Conservation (phyloP, 2,797 vertebrate species). For the Meriones psammophilus region DNA sequence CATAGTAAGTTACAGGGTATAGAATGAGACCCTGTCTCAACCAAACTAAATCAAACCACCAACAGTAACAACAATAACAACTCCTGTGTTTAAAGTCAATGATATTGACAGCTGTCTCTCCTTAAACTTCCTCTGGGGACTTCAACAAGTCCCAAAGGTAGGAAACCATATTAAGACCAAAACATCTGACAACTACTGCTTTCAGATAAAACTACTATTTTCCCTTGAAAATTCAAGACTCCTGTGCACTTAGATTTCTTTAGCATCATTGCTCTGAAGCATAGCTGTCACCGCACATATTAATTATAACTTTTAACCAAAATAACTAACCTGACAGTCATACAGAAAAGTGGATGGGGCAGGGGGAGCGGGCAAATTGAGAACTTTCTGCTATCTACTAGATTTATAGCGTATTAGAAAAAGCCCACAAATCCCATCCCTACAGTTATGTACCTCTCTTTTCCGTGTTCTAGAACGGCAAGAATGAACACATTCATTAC, state of each 20-base stretch:
- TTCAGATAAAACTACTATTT: constrained; percentile 18
- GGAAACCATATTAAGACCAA: background rate
- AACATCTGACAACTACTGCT: background rate
- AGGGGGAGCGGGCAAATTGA: background rate
- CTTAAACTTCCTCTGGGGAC: background rate
- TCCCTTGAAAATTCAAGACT: constrained; percentile 39
- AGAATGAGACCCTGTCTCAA: background rate
- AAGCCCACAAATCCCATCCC: background rate
- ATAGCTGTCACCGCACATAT: background rate
- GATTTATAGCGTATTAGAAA: background rate
- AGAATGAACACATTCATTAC: constrained; percentile 37
- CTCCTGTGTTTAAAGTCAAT: constrained; percentile 31
- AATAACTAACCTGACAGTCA: constrained; percentile 13
- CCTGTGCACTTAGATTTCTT: background rate
- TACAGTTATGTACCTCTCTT: background rate
- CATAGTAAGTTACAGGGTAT: background rate
- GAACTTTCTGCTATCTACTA: background rate
- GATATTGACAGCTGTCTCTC: constrained; percentile 25
- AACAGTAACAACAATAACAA: background rate
- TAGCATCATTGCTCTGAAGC: background rate
- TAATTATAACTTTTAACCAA: constrained; percentile 49
- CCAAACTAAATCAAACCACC: background rate
- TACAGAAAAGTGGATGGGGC: background rate
- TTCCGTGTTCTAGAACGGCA: background rate
- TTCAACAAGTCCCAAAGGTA: background rate